Conservation (phyloP, 2,888 invertebrate genomes). For the Rhopalosiphum nymphaeae region DNA sequence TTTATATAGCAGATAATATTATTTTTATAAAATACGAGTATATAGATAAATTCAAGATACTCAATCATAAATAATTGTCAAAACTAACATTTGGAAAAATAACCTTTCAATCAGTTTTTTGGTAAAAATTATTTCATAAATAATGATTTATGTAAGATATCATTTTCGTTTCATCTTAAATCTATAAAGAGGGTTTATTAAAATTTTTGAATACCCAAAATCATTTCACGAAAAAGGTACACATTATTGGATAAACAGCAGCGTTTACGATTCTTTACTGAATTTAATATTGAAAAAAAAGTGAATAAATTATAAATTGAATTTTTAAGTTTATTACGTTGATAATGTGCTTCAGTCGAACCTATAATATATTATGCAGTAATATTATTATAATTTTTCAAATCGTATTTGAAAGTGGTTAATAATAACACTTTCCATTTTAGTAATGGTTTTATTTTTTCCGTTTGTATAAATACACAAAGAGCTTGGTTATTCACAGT, state of each 20-base stretch:
- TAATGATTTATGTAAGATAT: not conserved
- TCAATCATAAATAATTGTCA: not conserved
- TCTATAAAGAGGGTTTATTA: not conserved
- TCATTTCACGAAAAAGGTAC: not conserved
- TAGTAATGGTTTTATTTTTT: not conserved
- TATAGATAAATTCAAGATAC: not conserved
- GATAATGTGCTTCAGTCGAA: not conserved
- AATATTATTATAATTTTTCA: not conserved
- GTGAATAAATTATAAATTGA: slow-evolving; percentile 16
- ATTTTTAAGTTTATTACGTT: not conserved
- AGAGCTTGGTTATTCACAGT: not conserved
- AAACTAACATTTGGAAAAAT: not conserved
- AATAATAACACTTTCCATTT: slow-evolving; percentile 1
- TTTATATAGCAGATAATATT: not conserved
- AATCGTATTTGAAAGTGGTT: not conserved
- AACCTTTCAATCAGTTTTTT: not conserved
- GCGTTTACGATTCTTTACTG: not conserved
- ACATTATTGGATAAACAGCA: not conserved
- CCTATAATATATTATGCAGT: not conserved
- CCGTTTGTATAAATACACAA: not conserved
- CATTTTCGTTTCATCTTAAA: not conserved
- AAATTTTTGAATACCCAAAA: not conserved
- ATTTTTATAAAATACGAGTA: not conserved
- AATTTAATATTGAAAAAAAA: not conserved
- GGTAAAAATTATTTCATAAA: not conserved